These are phyloP conservation scores for Carcinoscorpius rotundicauda DNA, from an alignment of 1,140 invertebrate genomes.

Conservation along the genomic window DNA sequence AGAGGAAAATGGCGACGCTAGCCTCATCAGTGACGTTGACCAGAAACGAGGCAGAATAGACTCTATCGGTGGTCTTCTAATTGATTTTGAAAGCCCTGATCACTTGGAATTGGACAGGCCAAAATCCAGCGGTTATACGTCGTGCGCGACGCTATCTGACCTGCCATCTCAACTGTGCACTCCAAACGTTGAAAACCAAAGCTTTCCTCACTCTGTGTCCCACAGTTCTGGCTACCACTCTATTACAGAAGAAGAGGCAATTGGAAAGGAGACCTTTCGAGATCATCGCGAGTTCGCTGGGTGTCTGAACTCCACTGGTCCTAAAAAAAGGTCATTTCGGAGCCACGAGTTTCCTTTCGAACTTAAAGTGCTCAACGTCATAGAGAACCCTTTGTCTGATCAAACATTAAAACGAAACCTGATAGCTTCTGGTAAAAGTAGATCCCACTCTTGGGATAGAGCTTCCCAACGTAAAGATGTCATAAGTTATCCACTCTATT, in stretches of 20 bases:
- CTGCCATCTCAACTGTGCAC: conserved; percentile 13
- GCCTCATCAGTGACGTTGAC: not conserved
- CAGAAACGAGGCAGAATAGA: not conserved
- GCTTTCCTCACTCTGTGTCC: conserved; percentile 23
- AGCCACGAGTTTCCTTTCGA: not conserved
- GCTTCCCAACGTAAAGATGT: conserved; percentile 17
- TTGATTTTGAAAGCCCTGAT: conserved; percentile 9
- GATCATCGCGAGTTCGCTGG: conserved; percentile 21
- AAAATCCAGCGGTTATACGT: conserved; percentile 16
- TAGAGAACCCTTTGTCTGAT: too few relatives aligned
- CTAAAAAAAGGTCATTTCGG: conserved; percentile 2
- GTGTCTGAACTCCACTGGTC: conserved; percentile 12
- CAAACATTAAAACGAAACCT: too few relatives aligned
- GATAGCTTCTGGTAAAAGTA: not conserved
- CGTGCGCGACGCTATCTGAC: conserved; percentile 21
- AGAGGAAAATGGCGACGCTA: conserved; percentile 18
- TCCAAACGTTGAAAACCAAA: conserved; percentile 17
- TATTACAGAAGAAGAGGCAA: conserved; percentile 22
- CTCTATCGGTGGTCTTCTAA: conserved; percentile 4
- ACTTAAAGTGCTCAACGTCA: too few relatives aligned
- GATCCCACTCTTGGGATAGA: conserved; percentile 19
- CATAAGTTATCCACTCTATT: conserved; percentile 8
- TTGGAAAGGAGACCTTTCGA: conserved; percentile 6
- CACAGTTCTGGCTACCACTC: conserved; percentile 26
- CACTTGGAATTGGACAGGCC: conserved; percentile 2